Conservation (phyloP, 2,797 vertebrate species). For the Cirrhinus mrigala region DNA sequence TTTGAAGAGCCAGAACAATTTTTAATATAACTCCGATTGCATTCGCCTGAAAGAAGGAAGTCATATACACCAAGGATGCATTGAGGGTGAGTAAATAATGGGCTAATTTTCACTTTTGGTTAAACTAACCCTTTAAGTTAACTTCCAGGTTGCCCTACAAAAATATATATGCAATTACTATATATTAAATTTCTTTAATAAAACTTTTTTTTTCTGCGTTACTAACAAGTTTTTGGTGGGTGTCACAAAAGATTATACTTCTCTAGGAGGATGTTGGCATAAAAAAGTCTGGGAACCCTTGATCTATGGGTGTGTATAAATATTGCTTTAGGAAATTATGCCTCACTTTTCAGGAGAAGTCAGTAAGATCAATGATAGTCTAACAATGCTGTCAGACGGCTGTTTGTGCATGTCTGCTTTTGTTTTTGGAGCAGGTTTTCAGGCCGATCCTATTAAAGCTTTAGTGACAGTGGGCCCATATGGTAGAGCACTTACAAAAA, state of each 20-base stretch:
- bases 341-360: neutral
- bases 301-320: slow-evolving; percentile 4
- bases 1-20: no score
- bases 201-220: neutral
- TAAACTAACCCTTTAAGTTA: no score
- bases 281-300: neutral
- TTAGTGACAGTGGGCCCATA: slow-evolving; percentile 68
- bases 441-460: slow-evolving; percentile 74
- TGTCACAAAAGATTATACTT: neutral
- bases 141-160: neutral
- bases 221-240: neutral
- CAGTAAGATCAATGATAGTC: slow-evolving; percentile 55
- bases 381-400: slow-evolving; percentile 54
- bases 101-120: no score
- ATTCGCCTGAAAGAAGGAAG: no score
- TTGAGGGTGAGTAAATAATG: no score
- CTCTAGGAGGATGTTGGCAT: neutral
- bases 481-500: slow-evolving; percentile 60
- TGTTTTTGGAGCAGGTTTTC: slow-evolving; percentile 65
- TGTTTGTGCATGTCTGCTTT: slow-evolving; percentile 57
- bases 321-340: neutral
- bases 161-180: neutral
- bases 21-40: no score
- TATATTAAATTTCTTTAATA: neutral
- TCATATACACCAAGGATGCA: no score